Evolutionary conservation across 2,888 invertebrate species (phyloP).

Genomic region (Cosmia pyralina): DNA sequence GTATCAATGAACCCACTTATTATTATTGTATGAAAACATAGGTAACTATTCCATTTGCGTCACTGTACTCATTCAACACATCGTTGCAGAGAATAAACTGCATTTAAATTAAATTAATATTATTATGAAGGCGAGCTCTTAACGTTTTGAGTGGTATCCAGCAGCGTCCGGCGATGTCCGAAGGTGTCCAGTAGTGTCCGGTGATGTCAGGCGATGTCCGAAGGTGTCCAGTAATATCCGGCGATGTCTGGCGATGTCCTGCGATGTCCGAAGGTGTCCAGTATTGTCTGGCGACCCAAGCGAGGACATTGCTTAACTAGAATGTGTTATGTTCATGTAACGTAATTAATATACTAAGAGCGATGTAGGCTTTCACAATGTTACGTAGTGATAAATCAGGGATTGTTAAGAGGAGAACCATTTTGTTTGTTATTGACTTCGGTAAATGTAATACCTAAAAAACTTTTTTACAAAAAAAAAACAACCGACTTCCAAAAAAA

Average conservation of each 20-base stretch:
- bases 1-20: not conserved
- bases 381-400: not conserved
- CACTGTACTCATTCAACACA: not conserved
- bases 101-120: not conserved
- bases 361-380: too few relatives aligned
- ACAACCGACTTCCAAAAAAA: too few relatives aligned
- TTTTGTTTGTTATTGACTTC: not conserved
- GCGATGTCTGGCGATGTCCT: too few relatives aligned
- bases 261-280: not conserved
- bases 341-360: too few relatives aligned
- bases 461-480: too few relatives aligned
- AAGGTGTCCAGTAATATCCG: too few relatives aligned
- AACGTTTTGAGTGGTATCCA: conserved; percentile 5
- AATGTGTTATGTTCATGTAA: not conserved
- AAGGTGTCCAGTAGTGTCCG: too few relatives aligned
- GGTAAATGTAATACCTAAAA: not conserved
- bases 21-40: too few relatives aligned
- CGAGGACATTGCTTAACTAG: not conserved
- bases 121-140: conserved; percentile 6
- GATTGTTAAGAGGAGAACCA: not conserved
- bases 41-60: not conserved
- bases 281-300: not conserved
- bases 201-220: too few relatives aligned
- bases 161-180: not conserved
- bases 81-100: conserved; percentile 5